Evolutionary conservation across 2,113 vertebrate genomes (phyloP), one percentile per base, ranked within the genome.

Genomic region (Tachysurus fulvidraco): DNA sequence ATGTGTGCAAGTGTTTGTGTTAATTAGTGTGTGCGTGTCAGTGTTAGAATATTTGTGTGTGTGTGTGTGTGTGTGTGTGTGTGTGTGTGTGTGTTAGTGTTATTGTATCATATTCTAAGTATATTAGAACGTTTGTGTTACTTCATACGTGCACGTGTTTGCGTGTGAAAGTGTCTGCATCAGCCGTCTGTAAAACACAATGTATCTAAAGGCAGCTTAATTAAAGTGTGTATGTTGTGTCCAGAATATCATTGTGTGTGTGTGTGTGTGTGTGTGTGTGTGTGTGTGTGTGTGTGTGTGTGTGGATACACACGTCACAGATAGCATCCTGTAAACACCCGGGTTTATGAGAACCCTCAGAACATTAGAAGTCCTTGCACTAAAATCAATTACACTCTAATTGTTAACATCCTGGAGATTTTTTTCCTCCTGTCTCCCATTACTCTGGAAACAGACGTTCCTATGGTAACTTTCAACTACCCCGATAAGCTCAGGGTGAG

Each of bases 391-490:
- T 85, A 52, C 67, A 52, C 79, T 60, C 79, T n/a, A 82, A 85
- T 85, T 89, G 88, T 87, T 89, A 84, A 73, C 19, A 85, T 79
- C 67, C 67, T 83, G 83, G 78, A 74, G 28, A 78, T 86, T 87
- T 85, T 50, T 25, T 44, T 23, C 59, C 19, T 13, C 4, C 30
- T 10, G 4, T 64, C 84, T 55, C 14, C 14, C 59, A 78, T 79
- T 81, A 83, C 71, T 87, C 83, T 83, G 74, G 81, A 82, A 87
- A 87, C 82, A 89, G 83, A 28, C 81, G 85, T 89, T 90, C 77
- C 88, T 87, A 90, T 92, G 88, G 90, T 87, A 90, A 91, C 89
- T 88, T 85, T 59, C 14, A 78, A 50, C 21, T n/a, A n/a, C 17
- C 55, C 64, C 60, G 50, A 89, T 83, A 50, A 55, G 74, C 79